Percentiles rank a stretch among this genome's conserved stretches.
Conservation (phyloP, 2,113 vertebrate species). For the Formicarius rufipectus region DNA sequence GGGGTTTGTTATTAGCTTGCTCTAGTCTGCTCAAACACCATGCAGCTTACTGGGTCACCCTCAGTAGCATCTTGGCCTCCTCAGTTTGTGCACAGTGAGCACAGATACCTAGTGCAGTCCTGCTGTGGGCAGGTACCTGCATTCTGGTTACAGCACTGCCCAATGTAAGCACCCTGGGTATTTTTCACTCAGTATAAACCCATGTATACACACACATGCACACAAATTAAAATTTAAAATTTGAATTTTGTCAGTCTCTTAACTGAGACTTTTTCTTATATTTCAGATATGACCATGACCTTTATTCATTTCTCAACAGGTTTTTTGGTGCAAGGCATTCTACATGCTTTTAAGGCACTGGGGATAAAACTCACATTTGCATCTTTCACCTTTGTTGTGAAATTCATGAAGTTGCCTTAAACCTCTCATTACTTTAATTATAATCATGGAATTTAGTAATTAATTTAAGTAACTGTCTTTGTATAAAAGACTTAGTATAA, state of each 20-base stretch:
- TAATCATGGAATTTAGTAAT: neutral
- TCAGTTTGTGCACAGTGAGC: neutral
- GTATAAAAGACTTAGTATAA: neutral
- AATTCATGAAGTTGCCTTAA: neutral
- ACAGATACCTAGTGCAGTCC: neutral
- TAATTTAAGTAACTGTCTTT: neutral
- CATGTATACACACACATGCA: neutral
- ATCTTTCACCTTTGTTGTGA: neutral
- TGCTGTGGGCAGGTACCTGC: neutral
- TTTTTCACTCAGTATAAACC: neutral
- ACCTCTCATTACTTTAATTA: neutral
- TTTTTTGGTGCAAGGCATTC: neutral
- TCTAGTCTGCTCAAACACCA: neutral
- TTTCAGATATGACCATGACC: neutral
- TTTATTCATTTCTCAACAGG: neutral
- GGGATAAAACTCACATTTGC: neutral
- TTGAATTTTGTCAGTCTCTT: neutral
- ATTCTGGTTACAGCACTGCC: neutral
- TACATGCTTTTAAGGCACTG: neutral
- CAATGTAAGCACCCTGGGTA: neutral
- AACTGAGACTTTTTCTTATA: neutral
- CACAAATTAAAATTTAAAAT: neutral
- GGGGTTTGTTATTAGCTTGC: neutral
- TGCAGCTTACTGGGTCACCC: neutral
- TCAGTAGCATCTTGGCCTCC: accelerated